These are phyloP conservation scores for Augochlorella aurata DNA, from an alignment of 2,888 invertebrate genomes.

Conservation along the genomic window DNA sequence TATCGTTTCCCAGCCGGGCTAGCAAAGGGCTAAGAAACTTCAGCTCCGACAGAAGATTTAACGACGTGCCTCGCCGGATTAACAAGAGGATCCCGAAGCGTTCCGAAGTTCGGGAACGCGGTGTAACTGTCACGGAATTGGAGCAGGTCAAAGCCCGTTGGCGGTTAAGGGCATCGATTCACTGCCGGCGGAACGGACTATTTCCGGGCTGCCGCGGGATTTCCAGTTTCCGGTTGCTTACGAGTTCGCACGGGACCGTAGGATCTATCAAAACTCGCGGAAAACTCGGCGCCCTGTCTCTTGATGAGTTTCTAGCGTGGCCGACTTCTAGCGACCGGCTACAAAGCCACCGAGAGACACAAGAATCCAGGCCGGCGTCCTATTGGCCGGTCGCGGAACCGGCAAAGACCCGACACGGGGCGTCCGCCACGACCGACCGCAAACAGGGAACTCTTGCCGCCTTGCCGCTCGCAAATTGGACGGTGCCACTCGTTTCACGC, in stretches of 20 bases:
- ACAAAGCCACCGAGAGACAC: slow-evolving; percentile 31
- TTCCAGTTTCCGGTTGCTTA: neutral
- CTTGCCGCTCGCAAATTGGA: slow-evolving; percentile 47
- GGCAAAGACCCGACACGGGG: slow-evolving; percentile 37
- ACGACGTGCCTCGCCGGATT: neutral
- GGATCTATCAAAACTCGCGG: slow-evolving; percentile 8
- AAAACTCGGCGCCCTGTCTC: slow-evolving; percentile 1
- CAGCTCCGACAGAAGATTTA: too few species aligned
- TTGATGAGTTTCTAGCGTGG: slow-evolving; percentile 50
- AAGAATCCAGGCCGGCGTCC: slow-evolving; percentile 36
- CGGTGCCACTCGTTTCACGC: slow-evolving; percentile 28
- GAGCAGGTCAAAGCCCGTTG: slow-evolving; percentile 3
- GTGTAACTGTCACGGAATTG: slow-evolving; percentile 7
- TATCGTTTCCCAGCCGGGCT: too few species aligned
- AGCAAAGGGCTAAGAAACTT: too few species aligned
- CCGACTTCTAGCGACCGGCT: slow-evolving; percentile 17
- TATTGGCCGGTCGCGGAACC: slow-evolving; percentile 17
- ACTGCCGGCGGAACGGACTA: neutral
- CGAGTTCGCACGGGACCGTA: neutral
- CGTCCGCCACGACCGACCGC: slow-evolving; percentile 42
- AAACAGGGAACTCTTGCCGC: slow-evolving; percentile 36
- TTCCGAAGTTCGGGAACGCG: neutral
- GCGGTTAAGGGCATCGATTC: slow-evolving; percentile 13
- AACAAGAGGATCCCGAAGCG: neutral
- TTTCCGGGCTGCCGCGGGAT: neutral